phyloP scores from a whole-genome alignment of 2,888 invertebrate species.

The Elysia crispata region DNA sequence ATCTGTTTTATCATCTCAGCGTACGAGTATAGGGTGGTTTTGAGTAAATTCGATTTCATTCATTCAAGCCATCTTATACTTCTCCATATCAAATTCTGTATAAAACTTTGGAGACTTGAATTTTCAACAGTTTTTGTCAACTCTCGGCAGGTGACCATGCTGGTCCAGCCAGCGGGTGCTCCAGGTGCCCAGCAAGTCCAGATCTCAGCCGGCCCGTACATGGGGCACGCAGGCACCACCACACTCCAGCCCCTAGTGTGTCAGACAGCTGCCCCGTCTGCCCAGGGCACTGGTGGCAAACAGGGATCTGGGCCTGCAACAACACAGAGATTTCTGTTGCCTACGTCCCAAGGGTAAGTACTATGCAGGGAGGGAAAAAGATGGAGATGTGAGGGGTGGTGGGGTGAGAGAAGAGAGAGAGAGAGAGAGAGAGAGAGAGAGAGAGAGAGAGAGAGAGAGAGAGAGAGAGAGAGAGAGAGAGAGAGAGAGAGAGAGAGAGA shows the following conservation, averaged over 20 bases:
- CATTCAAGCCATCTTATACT: no score
- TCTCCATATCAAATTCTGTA: no score
- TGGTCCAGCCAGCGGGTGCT: constrained; percentile 39
- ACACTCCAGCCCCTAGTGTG: constrained; percentile 38
- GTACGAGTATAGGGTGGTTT: no score
- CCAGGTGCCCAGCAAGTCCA: constrained; percentile 53
- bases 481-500: no score
- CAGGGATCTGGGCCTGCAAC: background rate
- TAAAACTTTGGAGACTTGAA: background rate
- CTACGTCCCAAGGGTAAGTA: constrained; percentile 44
- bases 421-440: no score
- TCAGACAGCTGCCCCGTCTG: constrained; percentile 45
- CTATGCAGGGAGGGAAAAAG: no score
- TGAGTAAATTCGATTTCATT: no score
- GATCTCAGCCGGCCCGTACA: constrained; percentile 61
- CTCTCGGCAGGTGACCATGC: constrained; percentile 44
- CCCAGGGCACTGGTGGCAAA: constrained; percentile 43
- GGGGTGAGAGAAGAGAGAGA: no score
- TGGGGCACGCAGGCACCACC: constrained; percentile 56
- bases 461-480: no score
- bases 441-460: no score
- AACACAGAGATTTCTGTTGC: constrained; percentile 44
- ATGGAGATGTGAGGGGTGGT: no score
- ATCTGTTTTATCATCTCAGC: no score
- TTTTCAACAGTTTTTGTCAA: background rate